These are phyloP conservation scores for Vollenhovia emeryi DNA, from an alignment of 1,140 invertebrate genomes.

Conservation along the genomic window DNA sequence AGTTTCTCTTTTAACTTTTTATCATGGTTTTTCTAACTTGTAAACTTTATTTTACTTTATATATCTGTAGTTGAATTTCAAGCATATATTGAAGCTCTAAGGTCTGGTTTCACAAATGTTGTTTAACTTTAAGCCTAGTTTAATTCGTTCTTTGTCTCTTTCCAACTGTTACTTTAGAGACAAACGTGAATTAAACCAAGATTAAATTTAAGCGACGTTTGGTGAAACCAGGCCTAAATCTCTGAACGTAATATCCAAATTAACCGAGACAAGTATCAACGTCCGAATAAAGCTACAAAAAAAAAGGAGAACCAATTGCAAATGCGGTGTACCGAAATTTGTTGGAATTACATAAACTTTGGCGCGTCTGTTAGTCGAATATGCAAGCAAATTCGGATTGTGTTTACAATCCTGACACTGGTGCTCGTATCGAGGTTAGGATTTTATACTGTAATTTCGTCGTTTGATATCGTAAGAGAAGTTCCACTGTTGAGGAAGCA, in stretches of 20 bases:
- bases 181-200: too few relatives aligned
- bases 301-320: neutral
- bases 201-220: too few relatives aligned
- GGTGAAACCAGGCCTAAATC: too few relatives aligned
- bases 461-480: slow-evolving; percentile 7
- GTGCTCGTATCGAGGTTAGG: neutral
- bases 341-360: neutral
- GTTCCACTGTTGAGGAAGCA: neutral
- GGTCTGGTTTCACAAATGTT: too few relatives aligned
- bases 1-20: neutral
- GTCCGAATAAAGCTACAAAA: too few relatives aligned
- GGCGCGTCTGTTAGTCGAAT: neutral
- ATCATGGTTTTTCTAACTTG: neutral
- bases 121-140: too few relatives aligned
- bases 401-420: neutral
- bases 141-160: too few relatives aligned
- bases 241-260: too few relatives aligned
- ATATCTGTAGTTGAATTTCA: neutral
- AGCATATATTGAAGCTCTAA: neutral
- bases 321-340: neutral
- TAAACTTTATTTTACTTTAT: too few relatives aligned
- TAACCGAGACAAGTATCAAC: too few relatives aligned
- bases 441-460: neutral
- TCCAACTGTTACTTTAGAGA: too few relatives aligned
- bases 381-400: neutral